Evolutionary conservation across 53 echinoderm and acorn worm genomes (phyloP), one percentile per base, ranked within the genome.

Genomic region (Holothuria leucospilota): DNA sequence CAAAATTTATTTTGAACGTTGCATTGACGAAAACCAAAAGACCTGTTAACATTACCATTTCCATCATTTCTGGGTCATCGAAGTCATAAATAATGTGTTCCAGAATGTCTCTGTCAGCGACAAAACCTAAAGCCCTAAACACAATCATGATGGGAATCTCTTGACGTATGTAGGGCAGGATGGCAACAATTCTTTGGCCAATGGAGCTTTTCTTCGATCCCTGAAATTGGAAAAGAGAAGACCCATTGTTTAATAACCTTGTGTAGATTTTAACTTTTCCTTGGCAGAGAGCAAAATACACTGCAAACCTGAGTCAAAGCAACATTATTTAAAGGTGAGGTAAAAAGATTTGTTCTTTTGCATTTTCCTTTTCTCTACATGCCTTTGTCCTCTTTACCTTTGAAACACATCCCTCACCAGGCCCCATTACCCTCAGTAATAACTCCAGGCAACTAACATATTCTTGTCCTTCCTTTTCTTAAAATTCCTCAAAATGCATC

Each of bases 21-120:
- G 3, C 6, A 46, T 7, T 9, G 46, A 46, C 46, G 6, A 46
- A 46, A 2, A 46, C 11, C 46, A 46, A 46, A 8, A 46, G 46
- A 46, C 46, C 6, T 46, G 46, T 9, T 9, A 5, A 46, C 11
- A 46, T 40, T 88, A 98, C 98, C 93, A 98, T 98, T 58, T 98
- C 97, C 97, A 96, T 96, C 94, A 95, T 95, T 62, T 98, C 98
- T 30, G 98, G 98, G 34, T 98, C 98, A 69, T 98, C 98, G 90
- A 98, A 98, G 87, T 98, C 98, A 63, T 97, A 97, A 80, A 98
- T 93, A 86, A 98, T 98, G 90, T 98, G 98, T 65, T 98, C 98
- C n/a, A 98, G 85, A 86, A 98, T 98, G 81, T 98, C 98, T 28
- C 98, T 77, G 69, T 98, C 98, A 20, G 95, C 93, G 40, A 95